phyloP scores from a whole-genome alignment of 2,797 vertebrate species.

The Pachyuromys duprasi region DNA sequence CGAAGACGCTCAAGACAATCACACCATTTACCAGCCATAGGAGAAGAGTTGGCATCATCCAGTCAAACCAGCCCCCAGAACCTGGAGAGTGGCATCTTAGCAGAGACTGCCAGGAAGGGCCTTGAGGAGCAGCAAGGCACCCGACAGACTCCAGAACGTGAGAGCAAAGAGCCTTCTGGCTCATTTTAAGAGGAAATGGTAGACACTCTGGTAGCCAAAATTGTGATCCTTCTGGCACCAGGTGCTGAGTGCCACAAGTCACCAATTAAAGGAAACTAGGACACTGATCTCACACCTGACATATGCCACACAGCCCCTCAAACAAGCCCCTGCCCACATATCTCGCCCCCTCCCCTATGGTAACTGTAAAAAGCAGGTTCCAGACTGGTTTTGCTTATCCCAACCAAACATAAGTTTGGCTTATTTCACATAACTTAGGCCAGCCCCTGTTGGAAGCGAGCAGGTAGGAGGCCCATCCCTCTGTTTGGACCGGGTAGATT shows the following conservation, averaged over 20 bases:
- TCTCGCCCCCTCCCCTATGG: neutral
- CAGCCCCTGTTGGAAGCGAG: neutral
- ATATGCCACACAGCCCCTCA: neutral
- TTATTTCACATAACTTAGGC: neutral
- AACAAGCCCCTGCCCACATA: neutral
- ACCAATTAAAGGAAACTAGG: neutral
- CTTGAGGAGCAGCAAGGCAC: neutral
- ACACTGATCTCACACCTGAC: neutral
- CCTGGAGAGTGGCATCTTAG: slow-evolving; percentile 44
- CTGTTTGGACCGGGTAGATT: neutral
- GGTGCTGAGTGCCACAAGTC: neutral
- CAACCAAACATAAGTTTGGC: neutral
- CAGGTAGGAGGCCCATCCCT: neutral
- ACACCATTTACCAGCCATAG: slow-evolving; percentile 96
- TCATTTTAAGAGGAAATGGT: slow-evolving; percentile 11
- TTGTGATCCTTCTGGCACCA: neutral
- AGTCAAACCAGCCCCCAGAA: slow-evolving; percentile 93
- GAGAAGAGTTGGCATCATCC: slow-evolving; percentile 96
- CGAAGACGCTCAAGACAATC: slow-evolving; percentile 96
- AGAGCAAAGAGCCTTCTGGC: neutral
- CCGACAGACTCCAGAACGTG: neutral
- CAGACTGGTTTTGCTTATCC: neutral
- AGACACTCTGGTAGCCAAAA: neutral
- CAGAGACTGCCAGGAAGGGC: neutral
- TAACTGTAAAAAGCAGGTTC: neutral